Conservation (phyloP, 2,888 invertebrate species). For the Linyphia triangularis region DNA sequence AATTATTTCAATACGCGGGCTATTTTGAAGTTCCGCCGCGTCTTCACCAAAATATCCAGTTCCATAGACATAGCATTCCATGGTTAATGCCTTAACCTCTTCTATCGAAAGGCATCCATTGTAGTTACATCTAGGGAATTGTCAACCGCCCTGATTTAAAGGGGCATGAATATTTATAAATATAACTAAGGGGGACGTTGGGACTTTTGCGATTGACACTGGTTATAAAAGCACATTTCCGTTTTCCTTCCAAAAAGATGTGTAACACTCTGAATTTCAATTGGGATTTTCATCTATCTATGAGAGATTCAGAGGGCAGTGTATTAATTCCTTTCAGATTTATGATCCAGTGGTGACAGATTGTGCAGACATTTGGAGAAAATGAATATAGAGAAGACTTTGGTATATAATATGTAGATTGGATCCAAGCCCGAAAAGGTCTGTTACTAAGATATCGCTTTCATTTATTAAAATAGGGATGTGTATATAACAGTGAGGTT, state of each 20-base stretch:
- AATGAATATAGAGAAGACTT: neutral
- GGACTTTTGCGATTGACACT: slow-evolving; percentile 6
- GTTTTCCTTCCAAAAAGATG: slow-evolving; percentile 25
- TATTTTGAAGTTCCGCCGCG: slow-evolving; percentile 27
- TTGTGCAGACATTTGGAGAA: neutral
- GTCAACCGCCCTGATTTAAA: slow-evolving; percentile 55
- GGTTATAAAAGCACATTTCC: slow-evolving; percentile 5
- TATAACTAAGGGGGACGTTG: slow-evolving; percentile 13
- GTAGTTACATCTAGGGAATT: slow-evolving; percentile 50
- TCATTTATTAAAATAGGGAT: neutral
- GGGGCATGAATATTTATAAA: slow-evolving; percentile 67
- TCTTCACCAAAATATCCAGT: slow-evolving; percentile 33
- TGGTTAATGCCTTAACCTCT: slow-evolving; percentile 33
- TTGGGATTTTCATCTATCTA: slow-evolving; percentile 2
- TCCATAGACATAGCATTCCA: slow-evolving; percentile 7
- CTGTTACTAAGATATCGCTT: neutral
- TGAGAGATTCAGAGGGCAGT: neutral
- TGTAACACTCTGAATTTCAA: neutral
- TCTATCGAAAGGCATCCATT: slow-evolving; percentile 38
- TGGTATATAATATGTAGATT: neutral
- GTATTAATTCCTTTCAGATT: slow-evolving; percentile 1
- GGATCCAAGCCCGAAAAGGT: neutral
- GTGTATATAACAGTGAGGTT: neutral
- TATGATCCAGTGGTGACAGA: slow-evolving; percentile 18
- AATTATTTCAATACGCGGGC: slow-evolving; percentile 56